Percentiles rank a stretch among this genome's conserved stretches.
phyloP scores from a whole-genome alignment of 2,797 vertebrate genomes.

The Micropoecilia bifurca region DNA sequence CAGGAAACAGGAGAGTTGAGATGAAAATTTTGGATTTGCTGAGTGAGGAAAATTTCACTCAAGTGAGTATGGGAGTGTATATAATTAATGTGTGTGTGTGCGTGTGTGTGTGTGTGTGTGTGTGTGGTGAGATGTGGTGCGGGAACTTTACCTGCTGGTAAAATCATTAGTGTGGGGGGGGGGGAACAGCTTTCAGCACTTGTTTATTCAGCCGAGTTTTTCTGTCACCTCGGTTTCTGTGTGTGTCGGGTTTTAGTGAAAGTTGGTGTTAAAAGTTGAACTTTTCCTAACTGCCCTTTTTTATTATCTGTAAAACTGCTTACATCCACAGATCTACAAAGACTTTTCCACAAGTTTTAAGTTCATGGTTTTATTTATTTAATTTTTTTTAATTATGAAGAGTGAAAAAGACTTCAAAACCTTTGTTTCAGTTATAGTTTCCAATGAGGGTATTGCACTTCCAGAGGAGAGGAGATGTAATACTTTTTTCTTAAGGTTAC shows the following conservation, averaged over 20 bases:
- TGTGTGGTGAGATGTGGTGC: conserved; percentile 4
- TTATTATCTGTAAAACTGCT: background rate
- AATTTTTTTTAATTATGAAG: background rate
- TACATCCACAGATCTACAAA: conserved; percentile 1
- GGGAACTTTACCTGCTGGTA: conserved; percentile 60
- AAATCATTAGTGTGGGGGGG: conserved; percentile 59
- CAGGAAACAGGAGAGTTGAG: background rate
- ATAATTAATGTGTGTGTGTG: conserved; percentile 16
- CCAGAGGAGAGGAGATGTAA: background rate
- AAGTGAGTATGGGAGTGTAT: conserved; percentile 13
- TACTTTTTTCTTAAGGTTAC: background rate
- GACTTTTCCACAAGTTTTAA: background rate
- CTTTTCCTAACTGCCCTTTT: conserved; percentile 34
- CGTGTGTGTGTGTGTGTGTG: conserved; percentile 8
- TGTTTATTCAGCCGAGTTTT: conserved; percentile 69
- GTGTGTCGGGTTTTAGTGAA: conserved; percentile 32
- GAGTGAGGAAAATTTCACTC: conserved; percentile 27
- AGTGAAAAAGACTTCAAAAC: background rate
- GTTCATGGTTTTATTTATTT: background rate
- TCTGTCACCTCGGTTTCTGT: conserved; percentile 37
- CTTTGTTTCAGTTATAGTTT: background rate
- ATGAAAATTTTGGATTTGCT: background rate
- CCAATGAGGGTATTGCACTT: background rate
- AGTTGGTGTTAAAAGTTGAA: conserved; percentile 52
- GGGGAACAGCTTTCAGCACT: conserved; percentile 25